Base-by-base conservation (phyloP, 2,113 vertebrate species). In the Pteropus alecto region DNA sequence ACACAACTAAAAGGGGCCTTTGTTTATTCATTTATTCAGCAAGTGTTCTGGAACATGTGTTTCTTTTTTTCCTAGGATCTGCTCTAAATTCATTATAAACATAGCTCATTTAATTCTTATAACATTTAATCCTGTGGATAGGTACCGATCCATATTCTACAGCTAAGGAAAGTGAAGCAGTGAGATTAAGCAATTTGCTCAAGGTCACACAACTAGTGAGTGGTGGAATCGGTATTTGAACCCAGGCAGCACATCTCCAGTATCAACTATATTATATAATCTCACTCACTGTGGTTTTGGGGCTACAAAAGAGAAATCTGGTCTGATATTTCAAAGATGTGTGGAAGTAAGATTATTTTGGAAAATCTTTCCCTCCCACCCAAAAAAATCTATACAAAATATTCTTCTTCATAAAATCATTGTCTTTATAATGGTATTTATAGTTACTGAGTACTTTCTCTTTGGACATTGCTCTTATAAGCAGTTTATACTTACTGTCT, bases 231-330 rank as follows among this genome's bases (percentile, higher is more conserved):
- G 18, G 8, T 38, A 19, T 67, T n/a, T 83, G 46, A 94, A 58
- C 43, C 3, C 22, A 84, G 13, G 13, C 5, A 15, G 2, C 3
- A 0, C 0, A 21, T 35, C 5, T 46, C 18, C 10, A 18, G 26
- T 0, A 46, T 33, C 65, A 28, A 33, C 11, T 8, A 0, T 28
- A 14, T 13, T 6, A 5, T 24, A 1, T 81, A 4, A 43, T 35
- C n/a, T 87, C 6, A 30, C 7, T 58, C 6, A 2, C 43, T 28
- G 2, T 84, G 11, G 14, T 46, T 43, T 12, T 73, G 24, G 13
- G 11, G 19, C 14, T 30, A 35, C 24, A 73, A 30, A 35, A 12
- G 4, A 41, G 13, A 90, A 73, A 51, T 3, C 3, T 60, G 7
- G 41, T 28, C 22, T 86, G 35, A 61, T 54, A 88, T 24, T 68